These are phyloP conservation scores for Sericinus montela DNA, from an alignment of 2,888 invertebrate genomes.

Conservation along the genomic window DNA sequence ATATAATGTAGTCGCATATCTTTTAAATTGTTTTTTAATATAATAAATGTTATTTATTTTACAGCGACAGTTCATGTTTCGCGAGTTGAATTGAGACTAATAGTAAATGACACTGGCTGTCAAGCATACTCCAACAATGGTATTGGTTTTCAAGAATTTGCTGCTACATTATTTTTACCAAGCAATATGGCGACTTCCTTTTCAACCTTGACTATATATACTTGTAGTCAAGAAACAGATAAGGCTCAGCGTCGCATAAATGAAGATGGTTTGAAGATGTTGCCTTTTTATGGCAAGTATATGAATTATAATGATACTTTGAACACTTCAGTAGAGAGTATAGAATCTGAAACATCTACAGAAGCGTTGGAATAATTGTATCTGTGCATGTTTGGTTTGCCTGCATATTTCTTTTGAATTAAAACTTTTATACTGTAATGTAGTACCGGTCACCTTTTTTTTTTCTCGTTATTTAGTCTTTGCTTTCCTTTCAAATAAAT, in stretches of 20 bases:
- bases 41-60: slow-evolving; percentile 2
- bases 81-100: slow-evolving; percentile 50
- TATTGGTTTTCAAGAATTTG: slow-evolving; percentile 44
- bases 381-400: too few species aligned
- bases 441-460: too few species aligned
- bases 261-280: not conserved
- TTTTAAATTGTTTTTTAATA: too few species aligned
- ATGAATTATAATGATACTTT: not conserved
- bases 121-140: slow-evolving; percentile 45
- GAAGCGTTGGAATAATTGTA: too few species aligned
- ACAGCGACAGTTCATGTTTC: slow-evolving; percentile 32
- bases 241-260: not conserved
- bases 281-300: slow-evolving; percentile 10
- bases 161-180: slow-evolving; percentile 48
- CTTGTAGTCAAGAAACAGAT: slow-evolving; percentile 30
- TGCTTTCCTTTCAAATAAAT: too few species aligned
- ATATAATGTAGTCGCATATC: too few species aligned
- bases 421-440: too few species aligned
- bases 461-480: too few species aligned
- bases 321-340: not conserved
- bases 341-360: too few species aligned
- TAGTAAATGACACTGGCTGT: slow-evolving; percentile 55
- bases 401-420: too few species aligned
- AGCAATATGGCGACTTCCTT: slow-evolving; percentile 40
- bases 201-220: slow-evolving; percentile 46